Evolutionary conservation across 2,113 vertebrate genomes (phyloP), one percentile per base, ranked within the genome.

Genomic region (Rhizomys pruinosus): DNA sequence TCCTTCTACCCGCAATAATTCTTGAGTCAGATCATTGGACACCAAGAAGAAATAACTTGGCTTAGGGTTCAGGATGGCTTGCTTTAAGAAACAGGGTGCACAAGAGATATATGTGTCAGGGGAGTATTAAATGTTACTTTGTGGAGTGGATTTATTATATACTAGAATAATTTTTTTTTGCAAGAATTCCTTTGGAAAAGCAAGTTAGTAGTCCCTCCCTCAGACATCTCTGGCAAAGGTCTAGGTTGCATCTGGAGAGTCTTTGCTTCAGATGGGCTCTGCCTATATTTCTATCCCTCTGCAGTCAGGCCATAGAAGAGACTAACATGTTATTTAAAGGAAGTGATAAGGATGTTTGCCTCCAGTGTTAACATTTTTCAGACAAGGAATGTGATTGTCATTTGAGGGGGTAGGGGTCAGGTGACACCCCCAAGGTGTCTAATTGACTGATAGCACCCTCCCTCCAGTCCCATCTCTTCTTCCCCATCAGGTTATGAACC

Each of bases 151-250:
- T 39, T 42, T 44, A 39, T 89, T 66, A 19, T 29, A 10, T 4
- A 80, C 13, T 8, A 16, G 37, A 63, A 34, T 77, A 29, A 19
- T 63, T 27, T 63, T 19, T 34, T 68, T 74, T 68, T 73, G 39
- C 39, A 93, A 90, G 66, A 84, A 69, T 92, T 82, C 25, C 32
- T 72, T 92, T 89, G 27, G 59, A 66, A 63, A 80, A 78, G 80
- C 32, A 63, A 52, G 11, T n/a, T n/a, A 87, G 52, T 44, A 47
- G 27, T 17, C 42, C 22, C 68, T 47, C 23, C 72, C 63, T 59
- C 27, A 52, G 52, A 34, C 27, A 5, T 73, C 61, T 89, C 55
- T 73, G 23, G 9, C 61, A 27, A 42, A 85, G 73, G 32, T 12
- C 76, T 88, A 68, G 72, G 59, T 72, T 85, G 5, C 6, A 8